Base-by-base conservation (phyloP, 92 coral and sea anemone species). In the Epizoanthus illoricatus region DNA sequence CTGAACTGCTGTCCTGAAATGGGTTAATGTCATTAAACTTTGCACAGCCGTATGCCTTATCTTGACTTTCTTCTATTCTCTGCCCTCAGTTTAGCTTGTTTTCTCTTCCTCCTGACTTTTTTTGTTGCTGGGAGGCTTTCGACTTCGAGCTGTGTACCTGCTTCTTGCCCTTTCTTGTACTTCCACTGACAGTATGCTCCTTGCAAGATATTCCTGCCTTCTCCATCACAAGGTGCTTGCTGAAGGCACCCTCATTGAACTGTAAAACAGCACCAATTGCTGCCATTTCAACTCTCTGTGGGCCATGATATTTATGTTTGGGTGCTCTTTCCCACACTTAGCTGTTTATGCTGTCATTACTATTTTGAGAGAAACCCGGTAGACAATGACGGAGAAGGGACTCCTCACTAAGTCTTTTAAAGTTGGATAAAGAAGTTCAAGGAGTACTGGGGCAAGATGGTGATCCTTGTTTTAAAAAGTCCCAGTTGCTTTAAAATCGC, bases 321-420 rank as follows among this genome's bases (percentile, higher is more conserved):
- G 88, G 88, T 8, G 81, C 81, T 23, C 74, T 73, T 8, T 5
- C 39, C 87, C 87, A 75, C 49, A 84, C 87, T 20, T 75, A 39
- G 71, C 84, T 76, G 72, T 85, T 84, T 21, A 74, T 9, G 40
- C 75, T 74, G 17, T 76, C 72, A 57, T 85, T 80, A 4, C 43
- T 23, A 45, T 86, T 86, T 59, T 86, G 89, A 15, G 88, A 78
- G 74, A 19, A 80, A 7, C 85, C 81, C 6, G 89, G 89, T 2
- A 80, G 47, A 19, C 85, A 79, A 8, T 73, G 5, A 5, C 74
- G 43, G 33, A 85, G 80, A 1, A 85, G 68, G 10, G 74, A 71
- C 16, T 43, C 61, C 5, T 80, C 80, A 55, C 81, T 86, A 6
- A 80, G 81, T 7, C 81, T 28, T 10, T 49, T 55, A 62, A 85